phyloP scores from a whole-genome alignment of 2,797 vertebrate species.

The Brachyalestes nurse region DNA sequence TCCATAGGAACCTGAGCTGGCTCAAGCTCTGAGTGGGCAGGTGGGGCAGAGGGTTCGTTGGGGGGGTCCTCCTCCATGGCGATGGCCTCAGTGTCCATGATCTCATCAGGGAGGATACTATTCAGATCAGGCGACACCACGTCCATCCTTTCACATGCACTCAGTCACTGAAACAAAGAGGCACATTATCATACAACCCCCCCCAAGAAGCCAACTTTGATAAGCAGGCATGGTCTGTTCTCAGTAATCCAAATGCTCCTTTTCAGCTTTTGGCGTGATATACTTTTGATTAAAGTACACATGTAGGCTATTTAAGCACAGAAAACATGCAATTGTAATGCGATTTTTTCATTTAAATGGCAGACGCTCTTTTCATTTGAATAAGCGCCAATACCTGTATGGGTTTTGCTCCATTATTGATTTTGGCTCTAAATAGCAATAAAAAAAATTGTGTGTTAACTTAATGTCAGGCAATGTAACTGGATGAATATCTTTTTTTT shows the following conservation, averaged over 20 bases:
- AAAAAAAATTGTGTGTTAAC: background rate
- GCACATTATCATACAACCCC: background rate
- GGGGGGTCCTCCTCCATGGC: slow-evolving; percentile 85
- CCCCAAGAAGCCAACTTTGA: too few relatives aligned
- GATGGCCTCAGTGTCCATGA: slow-evolving; percentile 94
- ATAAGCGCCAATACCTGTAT: too few relatives aligned
- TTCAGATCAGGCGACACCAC: slow-evolving; percentile 97
- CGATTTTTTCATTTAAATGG: too few relatives aligned
- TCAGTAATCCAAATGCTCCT: too few relatives aligned
- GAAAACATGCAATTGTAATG: too few relatives aligned
- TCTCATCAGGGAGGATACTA: slow-evolving; percentile 97
- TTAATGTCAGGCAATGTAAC: background rate
- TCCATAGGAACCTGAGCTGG: slow-evolving; percentile 93
- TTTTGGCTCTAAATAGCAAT: too few relatives aligned
- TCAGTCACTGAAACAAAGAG: slow-evolving; percentile 63
- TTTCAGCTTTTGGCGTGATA: too few relatives aligned
- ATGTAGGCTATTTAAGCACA: too few relatives aligned
- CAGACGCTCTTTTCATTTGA: too few relatives aligned
- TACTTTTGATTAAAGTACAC: too few relatives aligned
- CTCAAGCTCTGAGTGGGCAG: slow-evolving; percentile 78
- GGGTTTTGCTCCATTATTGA: too few relatives aligned
- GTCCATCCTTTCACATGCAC: slow-evolving; percentile 83
- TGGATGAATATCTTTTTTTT: background rate
- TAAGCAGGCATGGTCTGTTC: too few relatives aligned
- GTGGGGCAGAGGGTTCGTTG: slow-evolving; percentile 56